Evolutionary conservation across 2,113 vertebrate species (phyloP).

Genomic region (Stictonetta naevosa): DNA sequence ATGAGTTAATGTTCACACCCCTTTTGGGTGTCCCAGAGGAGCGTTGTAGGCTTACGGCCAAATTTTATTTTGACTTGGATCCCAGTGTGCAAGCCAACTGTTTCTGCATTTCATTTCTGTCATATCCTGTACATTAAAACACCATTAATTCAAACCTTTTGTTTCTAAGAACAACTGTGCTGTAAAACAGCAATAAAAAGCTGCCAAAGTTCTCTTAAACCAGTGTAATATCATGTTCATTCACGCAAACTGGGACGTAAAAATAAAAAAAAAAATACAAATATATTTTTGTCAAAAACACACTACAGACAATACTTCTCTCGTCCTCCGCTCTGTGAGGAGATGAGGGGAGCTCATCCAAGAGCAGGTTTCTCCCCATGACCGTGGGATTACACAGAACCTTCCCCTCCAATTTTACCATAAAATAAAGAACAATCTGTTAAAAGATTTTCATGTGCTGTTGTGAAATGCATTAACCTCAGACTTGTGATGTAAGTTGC

Average conservation of each 20-base stretch:
- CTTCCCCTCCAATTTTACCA: not conserved
- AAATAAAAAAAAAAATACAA: not conserved
- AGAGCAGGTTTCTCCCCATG: not conserved
- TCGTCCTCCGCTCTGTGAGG: not conserved
- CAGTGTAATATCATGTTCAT: not conserved
- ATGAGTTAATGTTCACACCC: conserved; percentile 61
- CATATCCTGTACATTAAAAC: conserved; percentile 68
- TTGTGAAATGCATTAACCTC: conserved; percentile 57
- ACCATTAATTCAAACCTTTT: conserved; percentile 64
- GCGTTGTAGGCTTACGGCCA: conserved; percentile 29
- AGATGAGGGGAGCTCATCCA: not conserved
- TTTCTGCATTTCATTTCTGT: conserved; percentile 71
- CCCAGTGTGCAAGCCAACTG: conserved; percentile 57
- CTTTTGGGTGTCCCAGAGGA: conserved; percentile 47
- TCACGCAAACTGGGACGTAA: not conserved
- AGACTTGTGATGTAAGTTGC: not conserved
- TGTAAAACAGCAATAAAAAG: conserved; percentile 13
- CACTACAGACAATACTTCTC: not conserved
- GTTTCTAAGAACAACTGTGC: conserved; percentile 58
- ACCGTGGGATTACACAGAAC: not conserved
- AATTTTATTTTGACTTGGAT: conserved; percentile 60
- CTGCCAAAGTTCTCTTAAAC: conserved; percentile 42
- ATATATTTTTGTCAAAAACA: not conserved
- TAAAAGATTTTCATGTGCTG: conserved; percentile 47
- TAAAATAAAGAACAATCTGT: conserved; percentile 39